Evolutionary conservation across 2,888 invertebrate species (phyloP).

Genomic region (Halocaridina rubra): DNA sequence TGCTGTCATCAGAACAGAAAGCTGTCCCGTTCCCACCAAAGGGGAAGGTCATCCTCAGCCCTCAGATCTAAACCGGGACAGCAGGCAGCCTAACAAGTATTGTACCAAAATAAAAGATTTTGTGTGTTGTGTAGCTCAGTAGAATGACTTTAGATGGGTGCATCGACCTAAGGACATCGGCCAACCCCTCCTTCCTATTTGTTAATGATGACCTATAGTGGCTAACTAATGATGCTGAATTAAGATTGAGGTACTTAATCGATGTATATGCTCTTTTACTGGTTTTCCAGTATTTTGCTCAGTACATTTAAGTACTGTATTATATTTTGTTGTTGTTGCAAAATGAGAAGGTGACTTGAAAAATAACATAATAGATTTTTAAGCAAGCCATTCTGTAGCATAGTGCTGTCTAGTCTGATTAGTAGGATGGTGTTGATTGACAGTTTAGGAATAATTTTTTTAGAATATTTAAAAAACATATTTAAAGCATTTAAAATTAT

Average conservation of each 20-base stretch:
- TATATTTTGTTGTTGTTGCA: too few species aligned
- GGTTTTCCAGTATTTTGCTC: background rate
- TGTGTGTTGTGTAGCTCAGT: conserved; percentile 52
- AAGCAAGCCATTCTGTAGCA: too few species aligned
- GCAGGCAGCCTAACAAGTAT: conserved; percentile 44
- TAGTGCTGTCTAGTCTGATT: too few species aligned
- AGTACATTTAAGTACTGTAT: too few species aligned
- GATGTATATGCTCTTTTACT: background rate
- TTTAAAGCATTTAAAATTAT: too few species aligned
- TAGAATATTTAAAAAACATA: too few species aligned
- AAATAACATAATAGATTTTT: too few species aligned
- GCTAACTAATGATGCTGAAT: conserved; percentile 45
- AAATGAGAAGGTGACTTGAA: too few species aligned
- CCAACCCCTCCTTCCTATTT: conserved; percentile 38
- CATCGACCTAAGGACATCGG: conserved; percentile 46
- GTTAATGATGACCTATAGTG: conserved; percentile 26
- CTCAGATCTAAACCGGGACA: conserved; percentile 22
- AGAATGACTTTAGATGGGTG: conserved; percentile 35
- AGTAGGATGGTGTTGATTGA: too few species aligned
- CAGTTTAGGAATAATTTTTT: too few species aligned
- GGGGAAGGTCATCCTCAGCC: conserved; percentile 19
- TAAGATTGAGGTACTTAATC: conserved; percentile 44
- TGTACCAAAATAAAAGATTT: conserved; percentile 38
- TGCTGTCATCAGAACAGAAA: background rate
- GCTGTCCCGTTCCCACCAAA: background rate